Percentiles rank a stretch among this genome's conserved stretches.
Conservation (phyloP, 1,140 invertebrate genomes). For the Dryas iulia region DNA sequence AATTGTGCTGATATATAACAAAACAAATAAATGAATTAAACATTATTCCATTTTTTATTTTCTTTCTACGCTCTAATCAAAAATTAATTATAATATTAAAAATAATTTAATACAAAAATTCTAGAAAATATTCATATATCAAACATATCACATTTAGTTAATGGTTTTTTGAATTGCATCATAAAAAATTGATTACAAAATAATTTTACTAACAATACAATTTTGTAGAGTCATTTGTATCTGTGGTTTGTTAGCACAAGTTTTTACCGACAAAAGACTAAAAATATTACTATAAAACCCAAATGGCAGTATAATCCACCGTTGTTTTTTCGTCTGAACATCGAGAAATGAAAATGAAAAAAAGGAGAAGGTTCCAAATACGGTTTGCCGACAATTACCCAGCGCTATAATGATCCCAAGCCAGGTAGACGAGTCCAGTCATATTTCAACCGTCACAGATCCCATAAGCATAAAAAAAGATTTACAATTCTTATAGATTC, state of each 20-base stretch:
- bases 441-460: constrained; percentile 71
- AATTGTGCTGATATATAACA: constrained; percentile 51
- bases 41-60: constrained; percentile 26
- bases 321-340: constrained; percentile 50
- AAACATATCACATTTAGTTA: background rate
- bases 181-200: background rate
- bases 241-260: constrained; percentile 30
- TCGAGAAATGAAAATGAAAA: constrained; percentile 41
- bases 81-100: background rate
- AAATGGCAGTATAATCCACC: constrained; percentile 23
- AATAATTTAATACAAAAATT: background rate
- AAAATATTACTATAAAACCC: constrained; percentile 33
- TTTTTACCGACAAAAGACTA: constrained; percentile 27
- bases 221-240: constrained; percentile 9
- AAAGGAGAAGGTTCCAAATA: constrained; percentile 62
- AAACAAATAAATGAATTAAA: constrained; percentile 45
- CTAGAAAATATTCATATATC: background rate
- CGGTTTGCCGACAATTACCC: constrained; percentile 69
- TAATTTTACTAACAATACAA: background rate
- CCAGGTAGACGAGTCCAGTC: constrained; percentile 72
- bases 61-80: no score
- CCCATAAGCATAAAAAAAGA: constrained; percentile 58
- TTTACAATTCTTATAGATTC: constrained; percentile 46
- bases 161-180: background rate
- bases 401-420: constrained; percentile 67